A percentile compares a stretch with the other conserved stretches of the same genome.
These are phyloP conservation scores for Chymomyza fuscimana DNA, from an alignment of 2,888 invertebrate species.

Conservation along the genomic window DNA sequence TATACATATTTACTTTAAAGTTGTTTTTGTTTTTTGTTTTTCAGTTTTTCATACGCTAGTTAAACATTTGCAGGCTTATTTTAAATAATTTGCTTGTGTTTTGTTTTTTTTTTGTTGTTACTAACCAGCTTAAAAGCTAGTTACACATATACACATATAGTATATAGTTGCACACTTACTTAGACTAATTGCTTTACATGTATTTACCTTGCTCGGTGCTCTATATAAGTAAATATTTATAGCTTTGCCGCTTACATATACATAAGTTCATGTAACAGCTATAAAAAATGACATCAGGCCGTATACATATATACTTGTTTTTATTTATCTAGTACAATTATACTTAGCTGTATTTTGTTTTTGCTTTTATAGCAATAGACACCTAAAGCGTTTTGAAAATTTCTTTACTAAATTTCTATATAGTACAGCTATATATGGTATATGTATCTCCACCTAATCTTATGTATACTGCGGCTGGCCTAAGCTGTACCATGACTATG, in stretches of 20 bases:
- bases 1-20: no score
- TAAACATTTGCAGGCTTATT: conserved; percentile 63
- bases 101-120: neutral
- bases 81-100: conserved; percentile 35
- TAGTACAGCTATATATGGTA: conserved; percentile 8
- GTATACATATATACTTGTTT: conserved; percentile 11
- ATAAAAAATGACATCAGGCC: conserved; percentile 7
- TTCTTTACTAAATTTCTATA: conserved; percentile 29
- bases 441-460: conserved; percentile 32
- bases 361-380: conserved; percentile 67
- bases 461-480: neutral
- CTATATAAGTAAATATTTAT: conserved; percentile 18
- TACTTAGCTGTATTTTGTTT: conserved; percentile 11
- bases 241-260: neutral
- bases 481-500: neutral
- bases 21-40: conserved; percentile 13
- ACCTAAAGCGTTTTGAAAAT: conserved; percentile 74
- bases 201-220: conserved; percentile 62
- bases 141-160: conserved; percentile 57
- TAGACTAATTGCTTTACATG: conserved; percentile 66
- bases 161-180: conserved; percentile 17
- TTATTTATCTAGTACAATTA: conserved; percentile 1
- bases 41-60: conserved; percentile 56
- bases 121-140: conserved; percentile 42
- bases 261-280: conserved; percentile 2